Conservation (phyloP, 1,140 invertebrate species). For the Panagrolaimus sp. region DNA sequence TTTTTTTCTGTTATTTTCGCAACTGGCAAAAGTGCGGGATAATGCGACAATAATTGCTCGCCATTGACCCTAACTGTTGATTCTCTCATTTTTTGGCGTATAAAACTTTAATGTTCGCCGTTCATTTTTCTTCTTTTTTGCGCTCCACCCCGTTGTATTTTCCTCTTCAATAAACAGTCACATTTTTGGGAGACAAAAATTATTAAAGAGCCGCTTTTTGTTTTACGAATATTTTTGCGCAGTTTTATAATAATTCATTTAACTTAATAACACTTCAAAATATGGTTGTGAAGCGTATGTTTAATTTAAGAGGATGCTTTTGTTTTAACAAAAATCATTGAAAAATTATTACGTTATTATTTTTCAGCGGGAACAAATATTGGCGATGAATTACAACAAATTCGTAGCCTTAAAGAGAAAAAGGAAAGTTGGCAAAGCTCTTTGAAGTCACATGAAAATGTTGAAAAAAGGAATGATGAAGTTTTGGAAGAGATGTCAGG, state of each 20-base stretch:
- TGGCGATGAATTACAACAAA: slow-evolving; percentile 45
- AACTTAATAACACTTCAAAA: background rate
- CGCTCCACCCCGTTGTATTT: background rate
- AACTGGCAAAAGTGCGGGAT: too few species aligned
- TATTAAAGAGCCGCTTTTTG: background rate
- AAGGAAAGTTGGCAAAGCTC: slow-evolving; percentile 51
- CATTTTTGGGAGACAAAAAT: background rate
- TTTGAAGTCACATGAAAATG: slow-evolving; percentile 38
- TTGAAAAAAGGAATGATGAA: slow-evolving; percentile 18
- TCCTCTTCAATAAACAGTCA: slow-evolving; percentile 10
- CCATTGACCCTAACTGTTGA: too few species aligned
- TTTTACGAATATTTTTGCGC: background rate
- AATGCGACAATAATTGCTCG: too few species aligned
- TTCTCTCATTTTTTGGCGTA: too few species aligned
- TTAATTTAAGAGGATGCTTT: slow-evolving; percentile 12
- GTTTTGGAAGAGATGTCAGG: background rate
- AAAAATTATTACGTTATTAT: slow-evolving; percentile 7
- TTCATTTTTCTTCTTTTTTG: background rate
- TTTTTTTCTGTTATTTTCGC: background rate
- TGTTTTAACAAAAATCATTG: slow-evolving; percentile 13
- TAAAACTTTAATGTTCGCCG: too few species aligned
- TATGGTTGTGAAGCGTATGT: background rate
- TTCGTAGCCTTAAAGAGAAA: slow-evolving; percentile 44
- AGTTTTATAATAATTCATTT: background rate
- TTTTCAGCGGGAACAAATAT: slow-evolving; percentile 48